Conservation (phyloP, 1,140 invertebrate species). For the Saccostrea echinata region DNA sequence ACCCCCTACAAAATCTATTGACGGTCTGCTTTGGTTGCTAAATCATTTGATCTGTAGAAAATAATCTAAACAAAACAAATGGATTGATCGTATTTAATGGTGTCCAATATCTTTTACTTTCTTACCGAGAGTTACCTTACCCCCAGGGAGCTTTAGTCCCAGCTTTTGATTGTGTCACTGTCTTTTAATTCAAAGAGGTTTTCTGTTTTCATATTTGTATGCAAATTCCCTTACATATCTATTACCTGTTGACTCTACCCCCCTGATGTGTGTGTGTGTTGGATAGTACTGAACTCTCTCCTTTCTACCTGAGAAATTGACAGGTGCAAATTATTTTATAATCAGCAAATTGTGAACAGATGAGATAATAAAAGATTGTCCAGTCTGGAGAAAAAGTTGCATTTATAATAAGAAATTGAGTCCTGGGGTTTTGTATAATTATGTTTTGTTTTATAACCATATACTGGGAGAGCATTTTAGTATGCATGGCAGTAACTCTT, state of each 20-base stretch:
- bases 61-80: slow-evolving; percentile 36
- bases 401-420: neutral
- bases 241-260: slow-evolving; percentile 27
- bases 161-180: slow-evolving; percentile 12
- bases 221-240: slow-evolving; percentile 31
- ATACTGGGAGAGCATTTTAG: neutral
- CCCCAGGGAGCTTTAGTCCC: slow-evolving; percentile 19
- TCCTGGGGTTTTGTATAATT: neutral
- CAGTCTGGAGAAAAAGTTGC: neutral
- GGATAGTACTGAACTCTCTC: neutral
- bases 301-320: slow-evolving; percentile 18
- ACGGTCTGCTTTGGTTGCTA: slow-evolving; percentile 28
- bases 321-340: slow-evolving; percentile 23
- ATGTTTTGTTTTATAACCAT: neutral
- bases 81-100: slow-evolving; percentile 26
- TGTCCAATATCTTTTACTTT: slow-evolving; percentile 14
- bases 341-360: slow-evolving; percentile 18
- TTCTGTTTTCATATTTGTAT: slow-evolving; percentile 22
- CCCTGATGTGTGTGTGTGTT: slow-evolving; percentile 7
- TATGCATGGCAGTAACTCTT: slow-evolving; percentile 7
- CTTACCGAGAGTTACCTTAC: neutral
- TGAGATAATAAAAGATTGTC: neutral
- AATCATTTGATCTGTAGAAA: slow-evolving; percentile 15
- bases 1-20: slow-evolving; percentile 8
- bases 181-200: slow-evolving; percentile 33